Conservation (phyloP, 2,888 invertebrate genomes). For the Drosophila kuntzei region DNA sequence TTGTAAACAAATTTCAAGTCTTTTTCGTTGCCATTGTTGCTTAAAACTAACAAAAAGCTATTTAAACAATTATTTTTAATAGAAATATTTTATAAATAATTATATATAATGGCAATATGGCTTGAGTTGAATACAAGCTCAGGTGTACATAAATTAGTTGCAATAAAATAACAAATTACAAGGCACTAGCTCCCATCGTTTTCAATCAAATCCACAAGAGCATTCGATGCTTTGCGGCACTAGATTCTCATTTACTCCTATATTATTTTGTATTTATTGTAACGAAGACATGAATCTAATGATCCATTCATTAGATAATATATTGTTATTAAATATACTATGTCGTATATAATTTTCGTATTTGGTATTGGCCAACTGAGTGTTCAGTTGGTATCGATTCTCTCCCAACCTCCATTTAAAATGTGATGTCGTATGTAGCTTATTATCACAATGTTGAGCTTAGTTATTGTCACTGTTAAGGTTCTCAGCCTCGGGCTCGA, state of each 20-base stretch:
- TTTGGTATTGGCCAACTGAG: conserved; percentile 50
- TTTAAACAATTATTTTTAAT: conserved; percentile 45
- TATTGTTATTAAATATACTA: conserved; percentile 10
- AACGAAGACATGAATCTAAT: conserved; percentile 14
- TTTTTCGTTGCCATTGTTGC: conserved; percentile 62
- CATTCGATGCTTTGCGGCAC: conserved; percentile 61
- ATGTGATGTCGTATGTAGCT: conserved; percentile 47
- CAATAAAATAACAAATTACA: conserved; percentile 45
- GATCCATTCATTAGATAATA: conserved; percentile 2
- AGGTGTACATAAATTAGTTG: conserved; percentile 38
- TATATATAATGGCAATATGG: conserved; percentile 77
- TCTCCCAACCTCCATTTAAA: conserved; percentile 30
- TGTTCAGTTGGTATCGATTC: conserved; percentile 1
- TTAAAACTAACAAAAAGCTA: conserved; percentile 40
- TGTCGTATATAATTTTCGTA: conserved; percentile 22
- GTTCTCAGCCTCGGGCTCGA: conserved; percentile 81
- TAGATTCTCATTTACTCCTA: conserved; percentile 25
- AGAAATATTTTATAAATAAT: conserved; percentile 71
- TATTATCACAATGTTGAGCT: conserved; percentile 54
- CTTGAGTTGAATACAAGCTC: conserved; percentile 39
- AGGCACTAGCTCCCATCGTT: conserved; percentile 48
- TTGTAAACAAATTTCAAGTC: conserved; percentile 63
- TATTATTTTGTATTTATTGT: conserved; percentile 1
- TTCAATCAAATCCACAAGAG: conserved; percentile 33
- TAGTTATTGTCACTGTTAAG: conserved; percentile 73